Evolutionary conservation across 2,113 vertebrate genomes (phyloP).

Genomic region (Taxidea taxus): DNA sequence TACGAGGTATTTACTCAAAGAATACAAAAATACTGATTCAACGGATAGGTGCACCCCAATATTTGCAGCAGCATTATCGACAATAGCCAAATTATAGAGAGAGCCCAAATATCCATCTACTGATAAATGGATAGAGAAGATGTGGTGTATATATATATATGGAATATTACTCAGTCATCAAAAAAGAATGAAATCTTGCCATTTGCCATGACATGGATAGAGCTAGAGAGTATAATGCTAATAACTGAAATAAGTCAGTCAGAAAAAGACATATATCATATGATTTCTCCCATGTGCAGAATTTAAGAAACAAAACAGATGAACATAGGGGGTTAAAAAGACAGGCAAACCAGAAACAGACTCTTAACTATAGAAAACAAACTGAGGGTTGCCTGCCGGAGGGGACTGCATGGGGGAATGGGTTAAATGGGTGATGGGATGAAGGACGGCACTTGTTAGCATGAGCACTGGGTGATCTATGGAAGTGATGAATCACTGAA

Average conservation of each 20-base stretch:
- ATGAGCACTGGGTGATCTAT: background rate
- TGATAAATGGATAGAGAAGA: background rate
- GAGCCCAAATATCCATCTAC: background rate
- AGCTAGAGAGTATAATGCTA: background rate
- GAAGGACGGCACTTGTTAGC: background rate
- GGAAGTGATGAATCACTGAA: background rate
- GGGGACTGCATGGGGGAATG: rapidly evolving
- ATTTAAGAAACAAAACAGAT: background rate
- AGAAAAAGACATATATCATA: background rate
- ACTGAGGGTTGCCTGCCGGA: background rate
- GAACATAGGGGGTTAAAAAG: background rate
- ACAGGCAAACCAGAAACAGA: background rate
- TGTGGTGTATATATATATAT: background rate
- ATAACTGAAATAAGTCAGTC: background rate
- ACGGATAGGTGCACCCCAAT: background rate
- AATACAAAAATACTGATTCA: background rate
- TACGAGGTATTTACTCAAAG: background rate
- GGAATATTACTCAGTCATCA: background rate
- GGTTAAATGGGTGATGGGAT: background rate
- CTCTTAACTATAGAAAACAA: background rate
- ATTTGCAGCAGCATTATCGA: background rate
- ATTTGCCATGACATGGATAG: background rate
- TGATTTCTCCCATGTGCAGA: background rate
- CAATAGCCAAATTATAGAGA: background rate
- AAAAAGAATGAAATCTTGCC: background rate